These are phyloP conservation scores for Rhagophthalmus giganteus DNA, from an alignment of 2,888 invertebrate species.

Conservation along the genomic window DNA sequence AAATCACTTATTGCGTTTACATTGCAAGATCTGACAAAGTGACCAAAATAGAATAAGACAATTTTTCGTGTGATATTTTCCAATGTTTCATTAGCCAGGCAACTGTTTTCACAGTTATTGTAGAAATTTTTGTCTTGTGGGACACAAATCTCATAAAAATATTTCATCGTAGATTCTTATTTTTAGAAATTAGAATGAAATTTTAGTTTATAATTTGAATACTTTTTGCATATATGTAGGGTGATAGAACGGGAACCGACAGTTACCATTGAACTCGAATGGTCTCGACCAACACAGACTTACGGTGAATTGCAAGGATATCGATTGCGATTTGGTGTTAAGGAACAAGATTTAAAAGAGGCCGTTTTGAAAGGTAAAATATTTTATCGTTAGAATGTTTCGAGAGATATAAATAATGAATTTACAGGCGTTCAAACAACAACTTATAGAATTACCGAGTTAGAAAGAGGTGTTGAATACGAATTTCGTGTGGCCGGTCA, in stretches of 20 bases:
- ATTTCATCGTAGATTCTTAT: too few species aligned
- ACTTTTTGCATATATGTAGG: slow-evolving; percentile 52
- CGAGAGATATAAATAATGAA: too few species aligned
- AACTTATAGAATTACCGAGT: slow-evolving; percentile 73
- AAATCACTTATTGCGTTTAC: too few species aligned
- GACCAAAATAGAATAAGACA: too few species aligned
- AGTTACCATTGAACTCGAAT: slow-evolving; percentile 87
- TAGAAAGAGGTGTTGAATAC: slow-evolving; percentile 92
- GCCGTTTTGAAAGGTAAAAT: slow-evolving; percentile 69
- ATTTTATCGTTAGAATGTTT: too few species aligned
- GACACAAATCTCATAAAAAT: too few species aligned
- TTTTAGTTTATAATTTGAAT: slow-evolving; percentile 1
- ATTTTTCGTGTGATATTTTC: too few species aligned
- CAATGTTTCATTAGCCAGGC: too few species aligned
- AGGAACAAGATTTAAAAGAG: slow-evolving; percentile 76
- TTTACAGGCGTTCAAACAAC: slow-evolving; percentile 61
- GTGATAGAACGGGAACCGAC: slow-evolving; percentile 85
- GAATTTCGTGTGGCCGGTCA: slow-evolving; percentile 96
- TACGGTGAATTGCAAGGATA: slow-evolving; percentile 89
- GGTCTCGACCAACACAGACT: slow-evolving; percentile 87
- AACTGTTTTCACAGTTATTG: too few species aligned
- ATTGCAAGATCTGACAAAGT: too few species aligned
- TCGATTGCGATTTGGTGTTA: slow-evolving; percentile 82
- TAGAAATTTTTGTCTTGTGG: too few species aligned
- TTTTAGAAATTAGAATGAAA: too few species aligned